Conservation (phyloP, 2,797 vertebrate species). For the Caiman crocodilus region DNA sequence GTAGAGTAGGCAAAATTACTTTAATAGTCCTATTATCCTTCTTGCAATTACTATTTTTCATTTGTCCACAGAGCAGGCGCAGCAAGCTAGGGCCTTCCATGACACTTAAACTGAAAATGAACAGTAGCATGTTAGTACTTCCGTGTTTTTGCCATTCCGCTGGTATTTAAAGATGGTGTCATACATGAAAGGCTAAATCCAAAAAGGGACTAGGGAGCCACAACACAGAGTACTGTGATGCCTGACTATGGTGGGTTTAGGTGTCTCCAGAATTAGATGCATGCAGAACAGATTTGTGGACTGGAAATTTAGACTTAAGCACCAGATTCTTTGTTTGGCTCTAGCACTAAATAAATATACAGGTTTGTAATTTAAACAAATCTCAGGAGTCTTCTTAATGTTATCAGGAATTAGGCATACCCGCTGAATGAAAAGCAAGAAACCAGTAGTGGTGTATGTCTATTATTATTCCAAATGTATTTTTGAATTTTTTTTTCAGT, state of each 20-base stretch:
- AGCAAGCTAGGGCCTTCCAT: not conserved
- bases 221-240: no score
- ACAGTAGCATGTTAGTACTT: not conserved
- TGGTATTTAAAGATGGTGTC: not conserved
- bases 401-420: not conserved
- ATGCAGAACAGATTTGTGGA: no score
- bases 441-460: not conserved
- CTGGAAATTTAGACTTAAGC: no score
- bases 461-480: not conserved
- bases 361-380: not conserved
- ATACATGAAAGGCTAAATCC: not conserved
- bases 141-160: not conserved
- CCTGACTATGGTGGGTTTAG: no score
- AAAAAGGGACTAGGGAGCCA: no score
- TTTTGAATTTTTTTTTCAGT: slow-evolving; percentile 3
- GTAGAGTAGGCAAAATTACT: not conserved
- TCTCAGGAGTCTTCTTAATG: not conserved
- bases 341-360: not conserved
- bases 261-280: no score
- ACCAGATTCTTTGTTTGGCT: no score
- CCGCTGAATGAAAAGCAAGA: not conserved
- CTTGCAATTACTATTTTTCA: not conserved
- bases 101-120: not conserved
- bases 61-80: not conserved
- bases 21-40: not conserved